Conservation (phyloP, 2,888 invertebrate species). For the Parnassius smintheus region DNA sequence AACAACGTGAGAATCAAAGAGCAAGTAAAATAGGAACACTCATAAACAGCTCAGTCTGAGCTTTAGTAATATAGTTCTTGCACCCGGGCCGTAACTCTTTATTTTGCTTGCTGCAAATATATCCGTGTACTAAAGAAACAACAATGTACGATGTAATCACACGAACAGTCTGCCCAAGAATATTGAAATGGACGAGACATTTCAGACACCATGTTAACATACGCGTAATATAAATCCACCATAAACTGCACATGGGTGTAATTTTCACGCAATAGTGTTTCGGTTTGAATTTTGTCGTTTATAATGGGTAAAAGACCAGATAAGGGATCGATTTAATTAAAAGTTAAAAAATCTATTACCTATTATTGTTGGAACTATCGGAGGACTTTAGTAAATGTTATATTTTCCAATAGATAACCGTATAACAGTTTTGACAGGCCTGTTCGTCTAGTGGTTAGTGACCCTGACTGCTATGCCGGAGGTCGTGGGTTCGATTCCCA, state of each 20-base stretch:
- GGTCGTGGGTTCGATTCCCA: too few species aligned
- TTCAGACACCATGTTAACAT: constrained; percentile 5
- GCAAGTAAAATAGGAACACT: constrained; percentile 14
- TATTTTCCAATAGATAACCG: too few species aligned
- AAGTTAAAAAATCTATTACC: too few species aligned
- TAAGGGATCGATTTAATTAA: too few species aligned
- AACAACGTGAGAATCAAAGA: constrained; percentile 8
- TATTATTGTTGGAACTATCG: too few species aligned
- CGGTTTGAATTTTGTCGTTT: neutral
- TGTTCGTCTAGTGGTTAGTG: too few species aligned
- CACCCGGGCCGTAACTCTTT: constrained; percentile 58
- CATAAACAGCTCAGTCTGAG: constrained; percentile 65
- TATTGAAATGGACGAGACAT: constrained; percentile 39
- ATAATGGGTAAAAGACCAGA: too few species aligned
- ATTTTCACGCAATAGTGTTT: neutral
- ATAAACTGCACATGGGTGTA: neutral
- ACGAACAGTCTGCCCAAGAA: constrained; percentile 48
- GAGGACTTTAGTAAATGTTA: too few species aligned
- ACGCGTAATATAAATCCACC: constrained; percentile 1
- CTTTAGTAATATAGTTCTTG: constrained; percentile 58
- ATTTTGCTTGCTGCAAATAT: constrained; percentile 54
- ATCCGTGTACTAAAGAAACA: constrained; percentile 54
- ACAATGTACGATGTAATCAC: constrained; percentile 69
- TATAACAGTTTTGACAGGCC: too few species aligned
- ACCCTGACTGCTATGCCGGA: too few species aligned